Evolutionary conservation across 2,888 invertebrate species (phyloP).

Genomic region (Synanthedon vespiformis): DNA sequence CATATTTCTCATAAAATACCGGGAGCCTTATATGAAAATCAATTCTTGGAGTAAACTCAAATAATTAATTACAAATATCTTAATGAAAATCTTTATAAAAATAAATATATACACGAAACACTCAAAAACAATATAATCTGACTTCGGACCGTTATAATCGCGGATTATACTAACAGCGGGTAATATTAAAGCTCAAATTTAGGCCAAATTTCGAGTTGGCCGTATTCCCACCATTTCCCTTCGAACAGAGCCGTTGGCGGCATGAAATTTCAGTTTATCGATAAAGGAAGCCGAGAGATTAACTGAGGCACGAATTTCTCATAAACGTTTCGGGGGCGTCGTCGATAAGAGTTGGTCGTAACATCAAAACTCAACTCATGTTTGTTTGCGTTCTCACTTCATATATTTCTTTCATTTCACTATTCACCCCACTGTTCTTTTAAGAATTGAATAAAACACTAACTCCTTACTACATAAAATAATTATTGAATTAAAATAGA

Average conservation of each 20-base stretch:
- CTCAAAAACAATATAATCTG: too few relatives aligned
- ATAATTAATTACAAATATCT: too few relatives aligned
- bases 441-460: too few relatives aligned
- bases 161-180: background rate
- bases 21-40: too few relatives aligned
- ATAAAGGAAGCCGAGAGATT: conserved; percentile 56
- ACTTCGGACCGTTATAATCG: background rate
- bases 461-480: too few relatives aligned
- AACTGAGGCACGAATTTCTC: conserved; percentile 56
- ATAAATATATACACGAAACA: too few relatives aligned
- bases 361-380: background rate
- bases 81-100: too few relatives aligned
- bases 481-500: too few relatives aligned
- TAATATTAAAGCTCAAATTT: background rate
- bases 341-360: conserved; percentile 18
- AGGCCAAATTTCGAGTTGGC: conserved; percentile 1
- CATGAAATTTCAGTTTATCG: conserved; percentile 53
- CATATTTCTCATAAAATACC: too few relatives aligned
- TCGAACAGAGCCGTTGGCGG: conserved; percentile 22
- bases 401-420: background rate
- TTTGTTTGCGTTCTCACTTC: background rate
- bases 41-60: too few relatives aligned
- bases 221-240: conserved; percentile 14
- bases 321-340: conserved; percentile 54
- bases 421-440: too few relatives aligned